These are phyloP conservation scores for Squalus acanthias DNA, from an alignment of 2,797 vertebrate species.

Conservation along the genomic window DNA sequence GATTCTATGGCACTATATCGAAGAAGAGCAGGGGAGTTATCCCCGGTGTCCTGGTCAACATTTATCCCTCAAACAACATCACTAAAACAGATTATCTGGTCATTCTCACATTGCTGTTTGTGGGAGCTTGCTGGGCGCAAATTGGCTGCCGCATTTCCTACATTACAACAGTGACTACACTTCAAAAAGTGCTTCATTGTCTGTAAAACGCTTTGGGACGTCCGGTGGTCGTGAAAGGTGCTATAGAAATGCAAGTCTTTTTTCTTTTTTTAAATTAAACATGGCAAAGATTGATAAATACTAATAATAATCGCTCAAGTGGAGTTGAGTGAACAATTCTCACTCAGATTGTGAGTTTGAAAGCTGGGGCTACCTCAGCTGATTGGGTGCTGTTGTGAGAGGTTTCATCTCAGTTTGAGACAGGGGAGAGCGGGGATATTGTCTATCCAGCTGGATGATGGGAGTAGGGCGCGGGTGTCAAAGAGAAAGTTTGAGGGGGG, in stretches of 20 bases:
- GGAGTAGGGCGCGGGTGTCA: neutral
- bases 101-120: no score
- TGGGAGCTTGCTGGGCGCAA: no score
- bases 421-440: neutral
- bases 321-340: neutral
- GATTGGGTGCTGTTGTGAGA: neutral
- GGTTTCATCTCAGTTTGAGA: neutral
- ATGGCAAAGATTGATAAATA: neutral
- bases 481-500: neutral
- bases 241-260: neutral
- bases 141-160: no score
- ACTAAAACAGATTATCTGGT: no score
- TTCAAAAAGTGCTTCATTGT: no score
- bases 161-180: no score
- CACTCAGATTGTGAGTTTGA: neutral
- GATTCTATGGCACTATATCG: no score
- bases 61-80: no score
- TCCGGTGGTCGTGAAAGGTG: no score
- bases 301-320: neutral
- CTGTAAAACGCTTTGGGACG: no score
- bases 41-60: no score
- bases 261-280: neutral
- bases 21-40: no score
- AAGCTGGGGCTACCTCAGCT: neutral
- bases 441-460: neutral